Conservation (phyloP, 2,888 invertebrate genomes). For the Taphrorychus bicolor region DNA sequence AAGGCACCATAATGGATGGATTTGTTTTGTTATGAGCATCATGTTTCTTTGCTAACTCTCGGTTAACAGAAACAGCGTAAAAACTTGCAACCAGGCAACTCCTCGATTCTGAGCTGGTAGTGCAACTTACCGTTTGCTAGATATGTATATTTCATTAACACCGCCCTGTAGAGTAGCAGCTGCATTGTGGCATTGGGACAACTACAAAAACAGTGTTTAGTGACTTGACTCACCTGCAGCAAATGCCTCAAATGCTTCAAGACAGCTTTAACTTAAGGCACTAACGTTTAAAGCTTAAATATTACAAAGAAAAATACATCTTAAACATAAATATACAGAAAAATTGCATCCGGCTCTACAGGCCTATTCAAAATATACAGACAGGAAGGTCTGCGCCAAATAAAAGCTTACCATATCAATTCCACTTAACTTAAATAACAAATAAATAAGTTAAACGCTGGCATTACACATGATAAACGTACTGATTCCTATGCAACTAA, state of each 20-base stretch:
- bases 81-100: slow-evolving; percentile 41
- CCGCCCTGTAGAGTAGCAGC: not conserved
- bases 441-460: not conserved
- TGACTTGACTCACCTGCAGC: too few species aligned
- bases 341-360: not conserved
- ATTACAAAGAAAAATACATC: not conserved
- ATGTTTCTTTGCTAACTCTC: slow-evolving; percentile 49
- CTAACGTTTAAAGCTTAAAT: not conserved
- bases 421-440: not conserved
- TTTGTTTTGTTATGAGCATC: slow-evolving; percentile 57
- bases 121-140: slow-evolving; percentile 42
- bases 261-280: not conserved
- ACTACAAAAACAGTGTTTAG: not conserved
- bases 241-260: not conserved
- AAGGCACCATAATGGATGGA: slow-evolving; percentile 61
- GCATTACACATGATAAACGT: not conserved
- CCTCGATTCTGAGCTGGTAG: slow-evolving; percentile 45
- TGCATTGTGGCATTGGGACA: not conserved
- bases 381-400: too few species aligned
- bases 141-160: not conserved
- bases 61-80: slow-evolving; percentile 50
- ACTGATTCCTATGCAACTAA: not conserved
- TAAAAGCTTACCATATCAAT: too few species aligned
- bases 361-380: not conserved
- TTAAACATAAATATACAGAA: not conserved